Evolutionary conservation across 2,888 invertebrate genomes (phyloP).

Genomic region (Parthenolecanium corni): DNA sequence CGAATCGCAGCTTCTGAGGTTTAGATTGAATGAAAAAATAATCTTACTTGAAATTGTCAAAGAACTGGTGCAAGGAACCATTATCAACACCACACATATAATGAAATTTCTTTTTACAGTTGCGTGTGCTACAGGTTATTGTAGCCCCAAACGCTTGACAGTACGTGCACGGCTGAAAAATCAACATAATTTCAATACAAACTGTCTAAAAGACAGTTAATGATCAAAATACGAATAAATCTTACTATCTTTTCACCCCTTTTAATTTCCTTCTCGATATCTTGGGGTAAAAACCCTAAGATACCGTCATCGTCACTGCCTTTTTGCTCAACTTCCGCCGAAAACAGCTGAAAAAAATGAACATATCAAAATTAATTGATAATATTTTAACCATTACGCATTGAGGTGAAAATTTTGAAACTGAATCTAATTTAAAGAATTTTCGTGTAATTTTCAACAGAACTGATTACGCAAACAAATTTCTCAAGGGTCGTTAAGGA

Average conservation of each 20-base stretch:
- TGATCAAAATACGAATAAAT: background rate
- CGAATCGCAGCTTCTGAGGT: no score
- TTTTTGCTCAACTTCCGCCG: conserved; percentile 56
- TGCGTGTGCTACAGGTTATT: conserved; percentile 53
- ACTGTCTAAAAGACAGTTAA: background rate
- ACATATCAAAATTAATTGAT: background rate
- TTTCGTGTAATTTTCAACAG: no score
- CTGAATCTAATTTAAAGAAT: no score
- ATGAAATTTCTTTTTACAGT: conserved; percentile 60
- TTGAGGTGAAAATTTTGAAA: no score
- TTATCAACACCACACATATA: conserved; percentile 57
- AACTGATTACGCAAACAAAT: no score
- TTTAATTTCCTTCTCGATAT: conserved; percentile 54
- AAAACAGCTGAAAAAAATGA: conserved; percentile 48
- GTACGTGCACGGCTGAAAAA: conserved; percentile 53
- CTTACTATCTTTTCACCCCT: conserved; percentile 55
- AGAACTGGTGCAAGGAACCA: conserved; percentile 53
- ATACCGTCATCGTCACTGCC: conserved; percentile 58
- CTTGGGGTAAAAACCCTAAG: conserved; percentile 56
- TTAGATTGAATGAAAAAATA: no score
- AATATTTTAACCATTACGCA: background rate
- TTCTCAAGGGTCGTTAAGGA: no score
- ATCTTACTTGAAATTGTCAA: conserved; percentile 45
- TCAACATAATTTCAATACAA: background rate
- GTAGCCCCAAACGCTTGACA: conserved; percentile 57